Evolutionary conservation across 2,888 invertebrate genomes (phyloP).

Genomic region (Nephrotoma appendiculata): DNA sequence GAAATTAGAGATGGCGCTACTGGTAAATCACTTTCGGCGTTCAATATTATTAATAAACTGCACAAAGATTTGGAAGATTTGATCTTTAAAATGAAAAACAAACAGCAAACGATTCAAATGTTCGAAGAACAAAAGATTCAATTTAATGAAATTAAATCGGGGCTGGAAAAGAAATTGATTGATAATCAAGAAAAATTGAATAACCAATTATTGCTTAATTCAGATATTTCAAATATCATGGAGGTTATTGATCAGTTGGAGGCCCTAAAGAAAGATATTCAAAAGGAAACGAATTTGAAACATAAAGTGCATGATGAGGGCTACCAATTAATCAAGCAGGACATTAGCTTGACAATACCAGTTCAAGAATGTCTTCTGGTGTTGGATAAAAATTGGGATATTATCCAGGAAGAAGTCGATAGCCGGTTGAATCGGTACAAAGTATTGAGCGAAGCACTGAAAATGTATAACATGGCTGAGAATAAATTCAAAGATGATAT

Average conservation of each 20-base stretch:
- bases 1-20: slow-evolving; percentile 55
- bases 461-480: slow-evolving; percentile 58
- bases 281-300: slow-evolving; percentile 44
- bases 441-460: slow-evolving; percentile 55
- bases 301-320: slow-evolving; percentile 68
- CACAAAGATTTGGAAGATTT: slow-evolving; percentile 54
- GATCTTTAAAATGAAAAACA: slow-evolving; percentile 48
- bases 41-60: slow-evolving; percentile 53
- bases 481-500: slow-evolving; percentile 55
- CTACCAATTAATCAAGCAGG: slow-evolving; percentile 62
- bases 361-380: slow-evolving; percentile 67
- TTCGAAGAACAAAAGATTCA: slow-evolving; percentile 62
- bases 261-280: slow-evolving; percentile 39
- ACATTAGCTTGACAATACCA: slow-evolving; percentile 62
- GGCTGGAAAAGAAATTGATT: slow-evolving; percentile 49
- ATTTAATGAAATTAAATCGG: slow-evolving; percentile 58
- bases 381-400: slow-evolving; percentile 69
- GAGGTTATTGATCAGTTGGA: slow-evolving; percentile 34
- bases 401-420: slow-evolving; percentile 54
- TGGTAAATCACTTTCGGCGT: slow-evolving; percentile 57
- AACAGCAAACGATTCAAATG: slow-evolving; percentile 52
- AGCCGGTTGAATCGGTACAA: slow-evolving; percentile 62
- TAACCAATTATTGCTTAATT: slow-evolving; percentile 22
- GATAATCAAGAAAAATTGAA: slow-evolving; percentile 26
- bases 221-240: slow-evolving; percentile 28